Evolutionary conservation across 30 jellyfish, hydroid and myxozoan species (phyloP).

Genomic region (Aurelia coerulea): DNA sequence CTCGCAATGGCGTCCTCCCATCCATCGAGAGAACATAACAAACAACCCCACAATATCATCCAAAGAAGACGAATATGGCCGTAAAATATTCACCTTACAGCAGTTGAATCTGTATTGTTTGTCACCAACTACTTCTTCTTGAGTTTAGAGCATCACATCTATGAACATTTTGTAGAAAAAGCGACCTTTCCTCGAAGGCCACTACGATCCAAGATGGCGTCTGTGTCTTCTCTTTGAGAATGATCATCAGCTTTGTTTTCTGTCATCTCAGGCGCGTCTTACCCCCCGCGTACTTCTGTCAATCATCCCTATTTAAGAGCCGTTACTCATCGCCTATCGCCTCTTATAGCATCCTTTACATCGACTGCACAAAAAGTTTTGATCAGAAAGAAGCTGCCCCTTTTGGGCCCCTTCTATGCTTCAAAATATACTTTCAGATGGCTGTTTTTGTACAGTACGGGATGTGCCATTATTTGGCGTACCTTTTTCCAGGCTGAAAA

Average conservation of each 20-base stretch:
- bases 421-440: too few relatives aligned
- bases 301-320: slow-evolving; percentile 64
- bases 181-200: not conserved
- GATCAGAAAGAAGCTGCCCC: too few relatives aligned
- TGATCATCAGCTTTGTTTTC: slow-evolving; percentile 73
- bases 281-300: slow-evolving; percentile 92
- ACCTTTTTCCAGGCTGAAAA: too few relatives aligned
- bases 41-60: not conserved
- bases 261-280: slow-evolving; percentile 94
- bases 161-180: not conserved
- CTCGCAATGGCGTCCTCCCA: not conserved
- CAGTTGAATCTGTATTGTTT: not conserved
- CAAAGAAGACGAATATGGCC: not conserved
- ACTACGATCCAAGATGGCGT: slow-evolving; percentile 75
- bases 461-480: too few relatives aligned
- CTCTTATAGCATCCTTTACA: too few relatives aligned
- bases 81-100: not conserved
- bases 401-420: too few relatives aligned
- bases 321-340: slow-evolving; percentile 62
- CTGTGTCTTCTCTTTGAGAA: slow-evolving; percentile 54
- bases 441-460: too few relatives aligned
- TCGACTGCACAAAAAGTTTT: too few relatives aligned
- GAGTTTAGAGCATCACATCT: not conserved
- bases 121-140: not conserved
- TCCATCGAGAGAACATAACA: not conserved